Conservation (phyloP, 2,113 vertebrate genomes). For the Rhinolophus sinicus region DNA sequence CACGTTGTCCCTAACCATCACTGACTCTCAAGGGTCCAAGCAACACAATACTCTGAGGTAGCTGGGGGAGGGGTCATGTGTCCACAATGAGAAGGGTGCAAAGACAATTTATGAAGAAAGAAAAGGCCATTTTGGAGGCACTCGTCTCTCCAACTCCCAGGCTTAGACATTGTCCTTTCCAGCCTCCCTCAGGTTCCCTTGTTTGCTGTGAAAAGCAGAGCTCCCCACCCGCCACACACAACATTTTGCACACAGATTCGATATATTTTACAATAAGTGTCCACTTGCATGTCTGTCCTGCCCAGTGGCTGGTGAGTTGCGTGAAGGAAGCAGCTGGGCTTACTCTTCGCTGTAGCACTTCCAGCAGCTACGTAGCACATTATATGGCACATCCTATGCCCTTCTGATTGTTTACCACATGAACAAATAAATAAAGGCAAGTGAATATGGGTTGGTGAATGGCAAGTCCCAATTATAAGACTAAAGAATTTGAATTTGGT, state of each 20-base stretch:
- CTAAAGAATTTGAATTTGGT: neutral
- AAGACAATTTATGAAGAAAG: neutral
- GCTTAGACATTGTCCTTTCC: neutral
- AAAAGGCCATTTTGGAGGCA: neutral
- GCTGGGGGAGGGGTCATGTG: accelerated
- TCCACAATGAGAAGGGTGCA: neutral
- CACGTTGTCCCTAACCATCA: neutral
- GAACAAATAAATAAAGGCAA: slow-evolving; percentile 33
- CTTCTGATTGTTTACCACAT: neutral
- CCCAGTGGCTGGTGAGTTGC: neutral
- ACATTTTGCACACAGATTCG: neutral
- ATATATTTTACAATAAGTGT: neutral
- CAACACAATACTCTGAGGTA: neutral
- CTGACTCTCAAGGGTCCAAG: neutral
- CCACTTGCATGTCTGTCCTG: neutral
- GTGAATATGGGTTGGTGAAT: neutral
- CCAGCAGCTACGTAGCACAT: neutral
- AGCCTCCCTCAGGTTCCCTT: neutral
- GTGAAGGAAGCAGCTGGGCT: neutral
- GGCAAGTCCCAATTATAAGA: neutral
- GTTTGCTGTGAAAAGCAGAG: neutral
- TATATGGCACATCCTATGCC: neutral
- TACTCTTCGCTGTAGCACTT: neutral
- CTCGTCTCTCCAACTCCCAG: neutral
- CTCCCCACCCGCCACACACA: too few species aligned